phyloP scores from a whole-genome alignment of 2,888 invertebrate species.

The Plutella xylostella region DNA sequence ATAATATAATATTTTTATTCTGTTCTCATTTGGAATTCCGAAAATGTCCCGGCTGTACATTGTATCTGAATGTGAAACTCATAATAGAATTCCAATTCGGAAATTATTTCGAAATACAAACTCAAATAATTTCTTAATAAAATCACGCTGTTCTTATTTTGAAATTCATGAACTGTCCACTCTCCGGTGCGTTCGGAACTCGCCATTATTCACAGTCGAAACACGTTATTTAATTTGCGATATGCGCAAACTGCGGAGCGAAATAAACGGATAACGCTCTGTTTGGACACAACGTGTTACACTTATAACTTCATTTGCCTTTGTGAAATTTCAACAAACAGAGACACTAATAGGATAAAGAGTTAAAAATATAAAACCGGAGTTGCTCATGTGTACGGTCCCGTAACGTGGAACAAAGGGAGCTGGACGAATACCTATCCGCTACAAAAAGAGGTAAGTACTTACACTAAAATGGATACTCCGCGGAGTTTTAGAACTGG shows the following conservation, averaged over 20 bases:
- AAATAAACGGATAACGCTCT: slow-evolving; percentile 52
- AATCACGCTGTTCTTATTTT: slow-evolving; percentile 28
- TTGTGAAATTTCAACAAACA: slow-evolving; percentile 51
- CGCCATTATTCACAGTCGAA: slow-evolving; percentile 46
- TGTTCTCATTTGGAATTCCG: too few species aligned
- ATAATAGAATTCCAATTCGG: too few species aligned
- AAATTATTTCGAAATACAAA: not conserved
- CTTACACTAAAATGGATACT: not conserved
- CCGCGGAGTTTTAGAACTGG: too few species aligned
- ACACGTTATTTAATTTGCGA: slow-evolving; percentile 61
- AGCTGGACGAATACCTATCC: not conserved
- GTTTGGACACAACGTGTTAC: slow-evolving; percentile 42
- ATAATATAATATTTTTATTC: too few species aligned
- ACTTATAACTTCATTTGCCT: slow-evolving; percentile 60
- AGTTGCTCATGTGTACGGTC: not conserved
- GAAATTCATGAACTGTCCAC: slow-evolving; percentile 28
- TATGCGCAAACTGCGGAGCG: slow-evolving; percentile 46
- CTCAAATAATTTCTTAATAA: not conserved
- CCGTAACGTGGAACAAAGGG: slow-evolving; percentile 1
- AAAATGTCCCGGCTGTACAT: too few species aligned
- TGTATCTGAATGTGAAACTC: too few species aligned
- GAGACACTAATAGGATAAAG: slow-evolving; percentile 44
- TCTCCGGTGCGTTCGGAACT: slow-evolving; percentile 22
- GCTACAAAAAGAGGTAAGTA: not conserved
- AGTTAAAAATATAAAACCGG: slow-evolving; percentile 30